Percentiles rank a stretch among this genome's conserved stretches.
phyloP scores from a whole-genome alignment of 2,113 vertebrate species.

The Ceyx cyanopectus region DNA sequence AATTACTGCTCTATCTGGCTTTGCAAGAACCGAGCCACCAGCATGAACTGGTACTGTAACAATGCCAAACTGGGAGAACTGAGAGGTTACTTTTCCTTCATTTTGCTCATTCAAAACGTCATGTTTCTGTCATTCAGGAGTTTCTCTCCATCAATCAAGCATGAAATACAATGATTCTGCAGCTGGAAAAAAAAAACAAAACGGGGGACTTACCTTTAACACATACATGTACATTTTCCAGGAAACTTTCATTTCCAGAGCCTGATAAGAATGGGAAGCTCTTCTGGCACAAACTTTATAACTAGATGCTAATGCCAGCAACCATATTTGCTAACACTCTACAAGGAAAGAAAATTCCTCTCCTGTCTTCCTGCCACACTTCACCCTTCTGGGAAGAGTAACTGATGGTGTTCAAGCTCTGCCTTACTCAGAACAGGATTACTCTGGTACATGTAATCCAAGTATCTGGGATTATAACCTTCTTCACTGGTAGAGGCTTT shows the following conservation, averaged over 20 bases:
- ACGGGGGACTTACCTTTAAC: not conserved
- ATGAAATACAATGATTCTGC: not conserved
- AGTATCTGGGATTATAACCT: not conserved
- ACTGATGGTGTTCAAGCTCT: not conserved
- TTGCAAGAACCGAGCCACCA: not conserved
- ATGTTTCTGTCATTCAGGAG: not conserved
- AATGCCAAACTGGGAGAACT: not conserved
- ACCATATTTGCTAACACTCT: not conserved
- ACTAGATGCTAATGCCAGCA: not conserved
- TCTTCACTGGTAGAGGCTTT: not conserved
- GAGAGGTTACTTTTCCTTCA: not conserved
- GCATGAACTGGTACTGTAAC: not conserved
- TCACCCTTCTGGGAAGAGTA: not conserved
- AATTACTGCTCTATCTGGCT: not conserved
- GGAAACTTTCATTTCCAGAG: not conserved
- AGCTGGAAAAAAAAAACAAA: not conserved
- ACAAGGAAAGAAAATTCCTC: not conserved
- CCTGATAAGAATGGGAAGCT: not conserved
- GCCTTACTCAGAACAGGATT: not conserved
- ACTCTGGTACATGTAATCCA: not conserved
- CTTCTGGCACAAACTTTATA: not conserved
- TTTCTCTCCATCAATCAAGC: not conserved
- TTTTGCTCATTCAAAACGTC: not conserved
- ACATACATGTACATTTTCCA: not conserved
- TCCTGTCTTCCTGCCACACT: not conserved